phyloP scores from a whole-genome alignment of 2,888 invertebrate species.

The Amphipoea lucens region DNA sequence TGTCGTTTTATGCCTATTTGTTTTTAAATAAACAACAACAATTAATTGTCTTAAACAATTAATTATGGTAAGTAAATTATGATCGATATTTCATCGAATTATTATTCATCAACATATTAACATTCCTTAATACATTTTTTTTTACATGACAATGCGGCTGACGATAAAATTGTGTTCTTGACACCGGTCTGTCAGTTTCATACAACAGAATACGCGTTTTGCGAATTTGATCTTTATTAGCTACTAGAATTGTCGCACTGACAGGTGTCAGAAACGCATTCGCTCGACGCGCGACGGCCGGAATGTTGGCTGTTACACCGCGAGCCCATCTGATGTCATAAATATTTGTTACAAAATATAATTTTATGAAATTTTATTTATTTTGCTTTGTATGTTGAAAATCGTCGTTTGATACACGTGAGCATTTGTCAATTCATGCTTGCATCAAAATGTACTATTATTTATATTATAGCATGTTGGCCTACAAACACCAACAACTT shows the following conservation, averaged over 20 bases:
- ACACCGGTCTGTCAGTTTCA: not conserved
- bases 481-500: not conserved
- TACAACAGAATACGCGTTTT: not conserved
- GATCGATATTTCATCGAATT: not conserved
- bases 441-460: not conserved
- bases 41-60: too few relatives aligned
- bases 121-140: not conserved
- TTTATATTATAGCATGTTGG: not conserved
- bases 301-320: not conserved
- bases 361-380: not conserved
- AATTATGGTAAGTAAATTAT: not conserved
- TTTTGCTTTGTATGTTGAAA: not conserved
- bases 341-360: not conserved
- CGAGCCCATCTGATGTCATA: not conserved
- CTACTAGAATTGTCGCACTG: not conserved
- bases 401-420: not conserved
- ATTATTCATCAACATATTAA: not conserved
- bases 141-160: not conserved
- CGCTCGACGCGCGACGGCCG: too few relatives aligned
- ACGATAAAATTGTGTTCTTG: not conserved
- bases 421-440: too few relatives aligned
- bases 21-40: too few relatives aligned
- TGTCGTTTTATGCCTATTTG: too few relatives aligned
- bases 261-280: not conserved
- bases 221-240: not conserved